Percentiles rank a stretch among this genome's conserved stretches.
These are phyloP conservation scores for Epizoanthus stellaris DNA, from an alignment of 92 coral and sea anemone species.

Conservation along the genomic window DNA sequence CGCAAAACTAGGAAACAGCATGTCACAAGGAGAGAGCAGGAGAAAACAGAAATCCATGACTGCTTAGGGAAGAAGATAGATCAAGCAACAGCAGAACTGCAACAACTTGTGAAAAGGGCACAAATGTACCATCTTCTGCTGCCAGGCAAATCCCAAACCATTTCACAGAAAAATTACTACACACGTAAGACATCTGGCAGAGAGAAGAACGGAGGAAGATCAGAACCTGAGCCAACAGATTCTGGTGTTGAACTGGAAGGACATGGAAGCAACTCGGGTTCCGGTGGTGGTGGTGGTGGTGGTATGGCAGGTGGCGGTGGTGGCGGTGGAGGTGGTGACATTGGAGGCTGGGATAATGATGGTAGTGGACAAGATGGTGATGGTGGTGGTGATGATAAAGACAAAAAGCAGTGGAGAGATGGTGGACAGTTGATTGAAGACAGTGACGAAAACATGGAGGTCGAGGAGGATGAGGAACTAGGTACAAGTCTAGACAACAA, in stretches of 20 bases:
- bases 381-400: conserved; percentile 23
- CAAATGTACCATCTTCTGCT: not conserved
- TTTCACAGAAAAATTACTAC: not conserved
- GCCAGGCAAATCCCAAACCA: not conserved
- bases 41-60: not conserved
- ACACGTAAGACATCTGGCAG: conserved; percentile 7
- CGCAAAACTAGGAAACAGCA: not conserved
- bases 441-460: conserved; percentile 55
- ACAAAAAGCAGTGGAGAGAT: not conserved
- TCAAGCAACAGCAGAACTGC: not conserved
- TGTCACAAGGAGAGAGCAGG: not conserved
- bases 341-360: conserved; percentile 12
- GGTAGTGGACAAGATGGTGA: conserved; percentile 50
- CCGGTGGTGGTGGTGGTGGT: not conserved
- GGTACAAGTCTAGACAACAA: not conserved
- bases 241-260: conserved; percentile 42
- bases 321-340: conserved; percentile 48
- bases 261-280: not conserved
- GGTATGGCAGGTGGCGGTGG: conserved; percentile 16
- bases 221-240: conserved; percentile 11
- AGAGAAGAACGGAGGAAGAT: not conserved
- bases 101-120: conserved; percentile 5
- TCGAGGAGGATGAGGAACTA: conserved; percentile 50
- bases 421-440: conserved; percentile 34
- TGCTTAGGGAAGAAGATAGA: not conserved